These are phyloP conservation scores for Nemoura dubitans DNA, from an alignment of 2,888 invertebrate genomes.

Conservation along the genomic window DNA sequence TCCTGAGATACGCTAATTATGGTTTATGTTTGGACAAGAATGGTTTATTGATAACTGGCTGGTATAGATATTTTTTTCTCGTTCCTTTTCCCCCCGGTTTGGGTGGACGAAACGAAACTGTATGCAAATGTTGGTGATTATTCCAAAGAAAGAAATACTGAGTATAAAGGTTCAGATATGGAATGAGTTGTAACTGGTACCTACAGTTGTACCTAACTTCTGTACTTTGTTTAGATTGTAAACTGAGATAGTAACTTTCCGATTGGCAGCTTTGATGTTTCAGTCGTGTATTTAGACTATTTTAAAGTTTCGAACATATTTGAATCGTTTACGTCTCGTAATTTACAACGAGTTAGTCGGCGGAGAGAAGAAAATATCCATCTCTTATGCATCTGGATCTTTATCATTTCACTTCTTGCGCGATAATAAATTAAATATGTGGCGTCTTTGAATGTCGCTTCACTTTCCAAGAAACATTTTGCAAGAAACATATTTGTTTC, in stretches of 20 bases:
- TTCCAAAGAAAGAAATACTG: not conserved
- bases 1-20: conserved; percentile 12
- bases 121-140: not conserved
- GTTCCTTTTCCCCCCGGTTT: not conserved
- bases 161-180: not conserved
- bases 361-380: no score
- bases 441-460: no score
- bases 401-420: no score
- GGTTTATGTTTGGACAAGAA: conserved; percentile 5
- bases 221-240: not conserved
- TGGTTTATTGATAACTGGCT: not conserved
- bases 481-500: no score
- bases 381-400: no score
- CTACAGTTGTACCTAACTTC: not conserved
- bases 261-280: not conserved
- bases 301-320: not conserved
- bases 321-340: not conserved
- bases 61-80: not conserved
- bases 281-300: not conserved
- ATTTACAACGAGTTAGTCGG: not conserved
- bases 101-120: not conserved
- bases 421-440: no score
- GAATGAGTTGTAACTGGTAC: not conserved
- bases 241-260: not conserved
- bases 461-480: no score